Evolutionary conservation across 1,140 invertebrate species (phyloP).

Genomic region (Pseudoatta argentina): DNA sequence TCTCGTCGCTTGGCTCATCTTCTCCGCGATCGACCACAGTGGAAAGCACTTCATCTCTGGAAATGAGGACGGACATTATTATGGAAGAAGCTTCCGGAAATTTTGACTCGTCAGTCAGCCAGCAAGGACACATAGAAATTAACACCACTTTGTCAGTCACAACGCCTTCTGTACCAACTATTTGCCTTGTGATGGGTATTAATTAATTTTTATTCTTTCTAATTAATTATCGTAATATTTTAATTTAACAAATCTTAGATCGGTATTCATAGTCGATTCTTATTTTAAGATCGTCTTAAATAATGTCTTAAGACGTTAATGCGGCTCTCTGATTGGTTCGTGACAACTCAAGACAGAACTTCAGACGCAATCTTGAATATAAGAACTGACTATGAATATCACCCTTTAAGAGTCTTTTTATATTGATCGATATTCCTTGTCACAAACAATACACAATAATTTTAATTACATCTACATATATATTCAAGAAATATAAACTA

Average conservation of each 20-base stretch:
- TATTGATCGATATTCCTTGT: not conserved
- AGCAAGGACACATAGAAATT: conserved; percentile 67
- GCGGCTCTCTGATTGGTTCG: no score
- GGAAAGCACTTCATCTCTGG: conserved; percentile 72
- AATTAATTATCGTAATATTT: not conserved
- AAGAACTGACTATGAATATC: no score
- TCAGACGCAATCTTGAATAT: no score
- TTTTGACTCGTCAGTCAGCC: conserved; percentile 60
- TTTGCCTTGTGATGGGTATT: conserved; percentile 82
- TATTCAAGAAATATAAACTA: not conserved
- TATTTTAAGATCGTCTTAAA: no score
- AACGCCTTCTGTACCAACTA: conserved; percentile 66
- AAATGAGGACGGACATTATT: conserved; percentile 57
- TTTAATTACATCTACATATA: not conserved
- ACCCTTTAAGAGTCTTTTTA: not conserved
- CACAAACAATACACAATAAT: not conserved
- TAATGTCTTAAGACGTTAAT: no score
- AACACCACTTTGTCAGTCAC: conserved; percentile 68
- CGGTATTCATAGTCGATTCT: no score
- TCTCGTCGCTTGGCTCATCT: conserved; percentile 79
- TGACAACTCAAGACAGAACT: no score
- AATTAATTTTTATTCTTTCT: not conserved
- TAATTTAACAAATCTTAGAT: not conserved
- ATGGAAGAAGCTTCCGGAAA: conserved; percentile 77
- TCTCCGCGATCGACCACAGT: conserved; percentile 74